These are phyloP conservation scores for Rhyacichthys aspro DNA, from an alignment of 2,797 vertebrate species.

Conservation along the genomic window DNA sequence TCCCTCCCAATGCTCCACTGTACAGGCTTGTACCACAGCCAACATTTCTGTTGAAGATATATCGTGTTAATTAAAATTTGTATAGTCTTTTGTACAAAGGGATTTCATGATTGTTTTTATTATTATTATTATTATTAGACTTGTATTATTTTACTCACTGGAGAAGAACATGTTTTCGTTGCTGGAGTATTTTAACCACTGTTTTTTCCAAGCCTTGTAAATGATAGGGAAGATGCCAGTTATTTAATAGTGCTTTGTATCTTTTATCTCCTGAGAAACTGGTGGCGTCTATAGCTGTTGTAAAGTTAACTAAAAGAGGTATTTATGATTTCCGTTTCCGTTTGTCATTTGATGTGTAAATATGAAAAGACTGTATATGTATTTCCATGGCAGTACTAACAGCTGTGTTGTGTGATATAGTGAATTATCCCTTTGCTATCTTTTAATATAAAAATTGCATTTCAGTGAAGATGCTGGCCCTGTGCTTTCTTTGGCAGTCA, in stretches of 20 bases:
- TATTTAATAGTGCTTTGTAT: slow-evolving; percentile 81
- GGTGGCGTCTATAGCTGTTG: slow-evolving; percentile 81
- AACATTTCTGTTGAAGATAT: slow-evolving; percentile 71
- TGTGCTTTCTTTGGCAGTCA: no score
- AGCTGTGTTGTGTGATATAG: slow-evolving; percentile 85
- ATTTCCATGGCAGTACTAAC: slow-evolving; percentile 86
- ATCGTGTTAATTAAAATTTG: slow-evolving; percentile 80
- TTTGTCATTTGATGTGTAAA: slow-evolving; percentile 85
- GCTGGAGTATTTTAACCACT: slow-evolving; percentile 86
- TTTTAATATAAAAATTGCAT: slow-evolving; percentile 88
- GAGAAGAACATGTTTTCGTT: slow-evolving; percentile 72
- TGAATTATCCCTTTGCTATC: slow-evolving; percentile 84
- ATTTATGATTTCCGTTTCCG: slow-evolving; percentile 85
- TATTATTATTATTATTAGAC: slow-evolving; percentile 37
- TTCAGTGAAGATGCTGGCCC: slow-evolving; percentile 55
- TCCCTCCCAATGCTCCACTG: slow-evolving; percentile 70
- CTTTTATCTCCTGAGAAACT: slow-evolving; percentile 78
- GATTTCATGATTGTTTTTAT: slow-evolving; percentile 79
- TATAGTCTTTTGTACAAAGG: slow-evolving; percentile 91
- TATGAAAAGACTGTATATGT: slow-evolving; percentile 86
- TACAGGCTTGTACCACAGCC: slow-evolving; percentile 72
- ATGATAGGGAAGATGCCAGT: slow-evolving; percentile 82
- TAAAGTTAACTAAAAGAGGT: slow-evolving; percentile 87
- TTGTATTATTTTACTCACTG: slow-evolving; percentile 83
- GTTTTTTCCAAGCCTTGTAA: slow-evolving; percentile 79